phyloP scores from a whole-genome alignment of 2,797 vertebrate species.

The Oreonectes daqikongensis region DNA sequence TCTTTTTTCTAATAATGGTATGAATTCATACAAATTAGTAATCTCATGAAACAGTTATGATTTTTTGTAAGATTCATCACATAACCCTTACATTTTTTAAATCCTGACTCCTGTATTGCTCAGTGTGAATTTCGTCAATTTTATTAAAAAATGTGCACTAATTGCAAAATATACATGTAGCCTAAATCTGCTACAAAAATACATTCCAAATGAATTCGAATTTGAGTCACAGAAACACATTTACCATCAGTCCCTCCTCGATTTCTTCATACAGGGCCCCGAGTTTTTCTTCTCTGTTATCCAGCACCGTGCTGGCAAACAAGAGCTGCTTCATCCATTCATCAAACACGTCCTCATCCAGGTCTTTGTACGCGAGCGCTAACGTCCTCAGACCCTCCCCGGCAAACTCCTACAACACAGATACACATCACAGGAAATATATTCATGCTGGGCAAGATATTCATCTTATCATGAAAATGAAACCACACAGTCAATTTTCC shows the following conservation, averaged over 20 bases:
- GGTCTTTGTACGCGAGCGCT: conserved; percentile 84
- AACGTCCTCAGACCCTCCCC: conserved; percentile 86
- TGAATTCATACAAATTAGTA: too few relatives aligned
- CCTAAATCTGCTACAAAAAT: too few relatives aligned
- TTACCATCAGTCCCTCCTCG: conserved; percentile 80
- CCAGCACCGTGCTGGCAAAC: conserved; percentile 70
- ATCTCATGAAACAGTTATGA: too few relatives aligned
- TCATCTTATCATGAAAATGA: conserved; percentile 7
- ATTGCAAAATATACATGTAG: too few relatives aligned
- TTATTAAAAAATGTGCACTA: too few relatives aligned
- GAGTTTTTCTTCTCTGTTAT: conserved; percentile 77
- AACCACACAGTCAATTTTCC: conserved; percentile 13
- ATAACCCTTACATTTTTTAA: too few relatives aligned
- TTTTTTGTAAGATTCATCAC: too few relatives aligned
- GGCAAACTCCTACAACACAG: conserved; percentile 80
- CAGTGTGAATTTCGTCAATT: too few relatives aligned
- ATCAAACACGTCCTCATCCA: conserved; percentile 81
- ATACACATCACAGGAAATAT: background rate
- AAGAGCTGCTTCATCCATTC: conserved; percentile 81
- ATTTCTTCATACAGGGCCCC: conserved; percentile 82
- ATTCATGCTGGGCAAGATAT: conserved; percentile 1
- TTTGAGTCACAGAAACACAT: conserved; percentile 2
- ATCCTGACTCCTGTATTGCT: too few relatives aligned
- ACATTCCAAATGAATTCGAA: too few relatives aligned
- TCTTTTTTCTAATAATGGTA: too few relatives aligned